Conservation (phyloP, 2,113 vertebrate genomes). For the Rutilus rutilus region DNA sequence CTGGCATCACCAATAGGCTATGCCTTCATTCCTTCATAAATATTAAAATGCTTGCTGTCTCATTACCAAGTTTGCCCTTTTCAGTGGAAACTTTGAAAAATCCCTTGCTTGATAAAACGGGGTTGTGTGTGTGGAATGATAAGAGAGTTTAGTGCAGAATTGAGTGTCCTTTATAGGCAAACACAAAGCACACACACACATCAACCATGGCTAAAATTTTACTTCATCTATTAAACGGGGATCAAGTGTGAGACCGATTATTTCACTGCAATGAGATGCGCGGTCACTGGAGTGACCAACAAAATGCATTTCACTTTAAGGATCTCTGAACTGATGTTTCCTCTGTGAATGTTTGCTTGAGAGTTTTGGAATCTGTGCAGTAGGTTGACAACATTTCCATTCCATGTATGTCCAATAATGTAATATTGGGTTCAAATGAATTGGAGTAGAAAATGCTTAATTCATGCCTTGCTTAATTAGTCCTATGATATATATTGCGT, state of each 20-base stretch:
- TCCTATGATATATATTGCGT: not conserved
- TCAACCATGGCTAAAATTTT: not conserved
- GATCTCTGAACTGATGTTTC: slow-evolving; percentile 34
- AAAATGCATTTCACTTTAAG: slow-evolving; percentile 30
- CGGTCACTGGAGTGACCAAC: slow-evolving; percentile 32
- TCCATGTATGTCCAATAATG: not conserved
- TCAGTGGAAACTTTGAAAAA: slow-evolving; percentile 46
- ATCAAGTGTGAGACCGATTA: slow-evolving; percentile 21
- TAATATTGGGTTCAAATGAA: slow-evolving; percentile 25
- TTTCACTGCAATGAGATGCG: slow-evolving; percentile 4
- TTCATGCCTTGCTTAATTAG: not conserved
- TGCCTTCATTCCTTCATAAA: slow-evolving; percentile 50
- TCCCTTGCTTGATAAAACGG: not conserved
- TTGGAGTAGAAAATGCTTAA: not conserved
- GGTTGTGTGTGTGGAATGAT: slow-evolving; percentile 15
- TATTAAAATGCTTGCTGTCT: slow-evolving; percentile 54
- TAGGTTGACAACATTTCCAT: slow-evolving; percentile 11
- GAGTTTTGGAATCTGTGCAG: slow-evolving; percentile 14
- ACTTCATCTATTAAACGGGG: slow-evolving; percentile 10
- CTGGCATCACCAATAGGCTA: slow-evolving; percentile 36
- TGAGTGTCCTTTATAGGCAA: slow-evolving; percentile 6
- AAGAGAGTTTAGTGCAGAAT: slow-evolving; percentile 13
- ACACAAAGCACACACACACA: not conserved
- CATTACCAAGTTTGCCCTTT: slow-evolving; percentile 54
- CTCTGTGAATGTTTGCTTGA: slow-evolving; percentile 15